Conservation (phyloP, 2,113 vertebrate genomes). For the Poeciliopsis prolifica region DNA sequence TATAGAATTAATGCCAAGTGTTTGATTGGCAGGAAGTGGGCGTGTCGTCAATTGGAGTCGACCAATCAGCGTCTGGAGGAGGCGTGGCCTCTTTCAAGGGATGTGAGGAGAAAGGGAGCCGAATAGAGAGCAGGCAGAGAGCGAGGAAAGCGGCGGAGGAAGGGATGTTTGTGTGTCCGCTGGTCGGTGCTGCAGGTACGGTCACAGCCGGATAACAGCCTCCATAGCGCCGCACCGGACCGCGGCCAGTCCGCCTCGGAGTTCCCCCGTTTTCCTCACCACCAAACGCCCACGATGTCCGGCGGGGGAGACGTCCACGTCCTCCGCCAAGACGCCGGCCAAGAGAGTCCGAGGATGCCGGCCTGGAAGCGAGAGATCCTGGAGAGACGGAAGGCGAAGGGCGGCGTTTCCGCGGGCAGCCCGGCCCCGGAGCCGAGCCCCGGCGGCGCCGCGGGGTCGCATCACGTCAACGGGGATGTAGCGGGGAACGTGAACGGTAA, state of each 20-base stretch:
- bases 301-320: slow-evolving; percentile 81
- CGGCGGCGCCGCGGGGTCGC: slow-evolving; percentile 48
- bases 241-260: slow-evolving; percentile 53
- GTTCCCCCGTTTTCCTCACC: slow-evolving; percentile 26
- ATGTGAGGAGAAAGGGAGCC: slow-evolving; percentile 36
- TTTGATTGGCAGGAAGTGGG: slow-evolving; percentile 68
- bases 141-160: slow-evolving; percentile 51
- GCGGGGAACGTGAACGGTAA: slow-evolving; percentile 59
- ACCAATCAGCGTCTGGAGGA: slow-evolving; percentile 63
- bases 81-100: slow-evolving; percentile 64
- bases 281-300: slow-evolving; percentile 65
- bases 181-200: slow-evolving; percentile 65
- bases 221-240: slow-evolving; percentile 44
- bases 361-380: slow-evolving; percentile 93
- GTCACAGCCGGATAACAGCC: slow-evolving; percentile 44
- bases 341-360: slow-evolving; percentile 84
- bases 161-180: slow-evolving; percentile 63
- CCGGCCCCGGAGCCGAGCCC: slow-evolving; percentile 63
- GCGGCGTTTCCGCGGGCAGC: slow-evolving; percentile 75
- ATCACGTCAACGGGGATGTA: slow-evolving; percentile 73
- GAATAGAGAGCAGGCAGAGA: slow-evolving; percentile 30
- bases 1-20: slow-evolving; percentile 47
- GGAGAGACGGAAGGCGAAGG: slow-evolving; percentile 91
- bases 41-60: slow-evolving; percentile 1
- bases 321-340: slow-evolving; percentile 78